These are phyloP conservation scores for Odontothrips loti DNA, from an alignment of 2,888 invertebrate species.

Conservation along the genomic window DNA sequence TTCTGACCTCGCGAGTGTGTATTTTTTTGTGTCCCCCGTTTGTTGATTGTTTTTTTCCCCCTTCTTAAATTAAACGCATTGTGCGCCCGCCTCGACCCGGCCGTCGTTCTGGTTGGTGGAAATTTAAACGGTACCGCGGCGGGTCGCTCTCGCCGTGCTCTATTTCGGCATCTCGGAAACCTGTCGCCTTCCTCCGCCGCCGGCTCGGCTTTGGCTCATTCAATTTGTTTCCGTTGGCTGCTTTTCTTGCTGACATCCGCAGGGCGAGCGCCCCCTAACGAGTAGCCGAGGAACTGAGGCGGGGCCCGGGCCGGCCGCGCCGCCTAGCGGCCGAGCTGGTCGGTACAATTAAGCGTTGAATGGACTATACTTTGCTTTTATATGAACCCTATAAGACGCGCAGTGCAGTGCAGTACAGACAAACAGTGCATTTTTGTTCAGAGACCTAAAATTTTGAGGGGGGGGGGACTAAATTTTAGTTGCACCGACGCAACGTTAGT, in stretches of 20 bases:
- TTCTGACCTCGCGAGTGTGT: too few species aligned
- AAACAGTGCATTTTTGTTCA: too few species aligned
- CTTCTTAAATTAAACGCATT: too few species aligned
- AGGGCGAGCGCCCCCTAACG: not conserved
- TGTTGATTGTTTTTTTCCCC: not conserved
- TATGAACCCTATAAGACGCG: too few species aligned
- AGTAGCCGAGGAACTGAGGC: not conserved
- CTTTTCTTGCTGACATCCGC: not conserved
- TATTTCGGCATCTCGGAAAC: not conserved
- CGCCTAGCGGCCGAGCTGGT: not conserved
- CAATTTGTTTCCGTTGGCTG: not conserved
- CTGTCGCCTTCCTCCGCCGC: not conserved
- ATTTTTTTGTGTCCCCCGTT: not conserved
- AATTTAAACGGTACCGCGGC: not conserved
- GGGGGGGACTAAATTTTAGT: too few species aligned
- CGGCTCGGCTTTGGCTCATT: not conserved
- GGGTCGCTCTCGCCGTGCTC: not conserved
- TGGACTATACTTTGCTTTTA: too few species aligned
- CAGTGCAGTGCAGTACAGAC: too few species aligned
- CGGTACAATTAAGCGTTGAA: not conserved
- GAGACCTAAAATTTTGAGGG: too few species aligned
- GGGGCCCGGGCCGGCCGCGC: not conserved
- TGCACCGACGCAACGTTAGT: too few species aligned
- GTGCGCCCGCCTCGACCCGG: not conserved
- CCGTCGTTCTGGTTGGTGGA: not conserved